A percentile compares a stretch with the other conserved stretches of the same genome.
Conservation (phyloP, 2,888 invertebrate species). For the Hydraecia micacea region DNA sequence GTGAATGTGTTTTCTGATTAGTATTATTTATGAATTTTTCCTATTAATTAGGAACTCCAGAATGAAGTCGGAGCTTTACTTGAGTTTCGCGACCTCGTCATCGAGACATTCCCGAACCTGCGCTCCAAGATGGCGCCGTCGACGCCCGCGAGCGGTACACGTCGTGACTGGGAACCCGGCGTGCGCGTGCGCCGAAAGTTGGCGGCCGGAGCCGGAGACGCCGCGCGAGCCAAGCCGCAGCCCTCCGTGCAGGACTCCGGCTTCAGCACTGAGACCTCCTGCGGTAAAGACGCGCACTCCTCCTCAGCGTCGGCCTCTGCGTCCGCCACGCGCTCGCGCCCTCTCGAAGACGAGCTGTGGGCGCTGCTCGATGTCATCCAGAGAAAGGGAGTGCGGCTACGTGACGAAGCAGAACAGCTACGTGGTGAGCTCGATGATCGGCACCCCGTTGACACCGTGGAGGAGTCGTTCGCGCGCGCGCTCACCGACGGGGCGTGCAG, state of each 20-base stretch:
- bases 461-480: slow-evolving; percentile 91
- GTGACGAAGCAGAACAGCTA: slow-evolving; percentile 93
- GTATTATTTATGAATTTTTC: slow-evolving; percentile 50
- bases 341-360: slow-evolving; percentile 95
- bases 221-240: slow-evolving; percentile 91
- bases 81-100: slow-evolving; percentile 98
- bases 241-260: slow-evolving; percentile 95
- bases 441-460: slow-evolving; percentile 87
- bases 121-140: slow-evolving; percentile 95
- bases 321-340: slow-evolving; percentile 90
- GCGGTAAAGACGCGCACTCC: slow-evolving; percentile 94
- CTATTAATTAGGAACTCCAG: slow-evolving; percentile 93
- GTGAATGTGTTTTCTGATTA: slow-evolving; percentile 13
- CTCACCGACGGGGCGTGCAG: slow-evolving; percentile 72
- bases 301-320: slow-evolving; percentile 89
- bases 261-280: slow-evolving; percentile 97
- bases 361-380: slow-evolving; percentile 96
- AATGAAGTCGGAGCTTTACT: slow-evolving; percentile 97
- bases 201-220: slow-evolving; percentile 82
- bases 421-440: slow-evolving; percentile 88
- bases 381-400: slow-evolving; percentile 92
- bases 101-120: slow-evolving; percentile 97
- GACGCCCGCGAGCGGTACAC: slow-evolving; percentile 87
- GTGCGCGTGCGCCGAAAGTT: slow-evolving; percentile 93
- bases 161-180: slow-evolving; percentile 95